Evolutionary conservation across 2,888 invertebrate genomes (phyloP).

Genomic region (Erynnis tages): DNA sequence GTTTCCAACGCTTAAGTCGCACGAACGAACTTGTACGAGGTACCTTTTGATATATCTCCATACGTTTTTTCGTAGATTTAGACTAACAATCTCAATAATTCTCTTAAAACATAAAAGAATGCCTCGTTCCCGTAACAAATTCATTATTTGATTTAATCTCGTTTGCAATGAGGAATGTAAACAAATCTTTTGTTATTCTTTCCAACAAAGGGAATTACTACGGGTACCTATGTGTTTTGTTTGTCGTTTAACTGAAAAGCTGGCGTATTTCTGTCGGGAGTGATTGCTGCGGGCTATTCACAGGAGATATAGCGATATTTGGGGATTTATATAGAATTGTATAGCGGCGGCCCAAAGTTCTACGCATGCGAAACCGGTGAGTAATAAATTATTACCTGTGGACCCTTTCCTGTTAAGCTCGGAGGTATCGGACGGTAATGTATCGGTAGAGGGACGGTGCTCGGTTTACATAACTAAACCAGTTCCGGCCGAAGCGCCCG

Average conservation of each 20-base stretch:
- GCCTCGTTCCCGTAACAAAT: conserved; percentile 20
- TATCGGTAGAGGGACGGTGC: conserved; percentile 57
- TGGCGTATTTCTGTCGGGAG: neutral
- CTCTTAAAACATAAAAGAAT: conserved; percentile 11
- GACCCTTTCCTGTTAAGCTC: conserved; percentile 68
- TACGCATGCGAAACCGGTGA: conserved; percentile 41
- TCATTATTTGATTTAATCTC: conserved; percentile 38
- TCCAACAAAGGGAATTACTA: conserved; percentile 29
- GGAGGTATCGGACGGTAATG: conserved; percentile 61
- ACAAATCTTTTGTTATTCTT: conserved; percentile 33
- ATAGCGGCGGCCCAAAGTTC: conserved; percentile 10
- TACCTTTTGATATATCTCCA: conserved; percentile 2
- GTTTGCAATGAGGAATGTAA: conserved; percentile 32
- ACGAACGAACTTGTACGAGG: conserved; percentile 1
- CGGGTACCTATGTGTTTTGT: conserved; percentile 4
- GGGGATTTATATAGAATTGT: conserved; percentile 13
- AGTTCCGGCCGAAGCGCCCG: conserved; percentile 38
- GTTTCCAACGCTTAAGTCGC: conserved; percentile 7
- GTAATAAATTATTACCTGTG: conserved; percentile 71
- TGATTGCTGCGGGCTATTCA: conserved; percentile 11
- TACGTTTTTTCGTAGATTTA: conserved; percentile 1
- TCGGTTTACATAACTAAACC: conserved; percentile 58
- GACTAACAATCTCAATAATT: conserved; percentile 11
- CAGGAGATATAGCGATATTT: conserved; percentile 14
- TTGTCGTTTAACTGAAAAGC: conserved; percentile 4